Percentiles rank a stretch among this genome's conserved stretches.
These are phyloP conservation scores for Taurulus bubalis DNA, from an alignment of 2,113 vertebrate genomes.

Conservation along the genomic window DNA sequence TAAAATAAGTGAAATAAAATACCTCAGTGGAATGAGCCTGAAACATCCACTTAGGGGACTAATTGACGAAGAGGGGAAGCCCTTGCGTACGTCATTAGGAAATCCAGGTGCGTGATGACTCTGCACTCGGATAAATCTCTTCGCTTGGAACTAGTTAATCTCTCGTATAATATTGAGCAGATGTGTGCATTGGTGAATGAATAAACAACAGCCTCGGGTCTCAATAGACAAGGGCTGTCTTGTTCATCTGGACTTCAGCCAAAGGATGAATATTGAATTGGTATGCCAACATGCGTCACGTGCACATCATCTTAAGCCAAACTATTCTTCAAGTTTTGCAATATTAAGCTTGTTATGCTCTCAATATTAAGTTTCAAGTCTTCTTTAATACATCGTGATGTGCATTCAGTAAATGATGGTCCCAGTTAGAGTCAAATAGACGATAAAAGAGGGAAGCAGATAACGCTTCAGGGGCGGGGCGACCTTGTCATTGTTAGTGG, in stretches of 20 bases:
- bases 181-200: slow-evolving; percentile 62
- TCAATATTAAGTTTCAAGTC: too few relatives aligned
- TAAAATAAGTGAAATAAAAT: slow-evolving; percentile 43
- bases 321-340: slow-evolving; percentile 27
- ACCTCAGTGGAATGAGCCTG: slow-evolving; percentile 47
- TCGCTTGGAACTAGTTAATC: slow-evolving; percentile 76
- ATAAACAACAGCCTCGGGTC: slow-evolving; percentile 58
- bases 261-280: slow-evolving; percentile 23
- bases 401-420: too few relatives aligned
- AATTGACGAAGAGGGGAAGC: slow-evolving; percentile 72
- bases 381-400: too few relatives aligned
- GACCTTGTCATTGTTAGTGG: too few relatives aligned
- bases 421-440: too few relatives aligned
- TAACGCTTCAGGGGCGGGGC: too few relatives aligned
- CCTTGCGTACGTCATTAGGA: slow-evolving; percentile 75
- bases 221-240: slow-evolving; percentile 47
- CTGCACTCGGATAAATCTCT: slow-evolving; percentile 66
- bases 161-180: slow-evolving; percentile 76
- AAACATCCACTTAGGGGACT: slow-evolving; percentile 72
- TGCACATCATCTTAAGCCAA: slow-evolving; percentile 18
- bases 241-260: slow-evolving; percentile 59
- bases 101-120: slow-evolving; percentile 73
- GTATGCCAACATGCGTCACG: background rate
- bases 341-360: background rate
- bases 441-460: too few relatives aligned